phyloP scores from a whole-genome alignment of 2,113 vertebrate species.

The rabbit (Oryctolagus cuniculus) region mOryCun1.1 NC_091449.1:48379501-48380000 shows the following conservation, averaged over 20 bases:
- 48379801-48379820: not conserved
- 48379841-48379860: not conserved
- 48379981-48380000: not conserved
- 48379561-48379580: not conserved
- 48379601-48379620: not conserved
- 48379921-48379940: not conserved
- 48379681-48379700: not conserved
- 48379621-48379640: not conserved
- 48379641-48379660: not conserved
- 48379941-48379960: not conserved
- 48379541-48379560: not conserved
- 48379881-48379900: not conserved
- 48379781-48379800: not conserved
- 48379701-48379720: not conserved
- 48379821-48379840: not conserved
- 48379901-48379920: not conserved
- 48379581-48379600: not conserved
- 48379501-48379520: not conserved
- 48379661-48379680: not conserved
- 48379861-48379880: not conserved
- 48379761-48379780: not conserved
- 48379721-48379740: not conserved
- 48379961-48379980: not conserved
- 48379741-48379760: not conserved
- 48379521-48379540: not conserved